Evolutionary conservation across 2,888 invertebrate genomes (phyloP), one percentile per base, ranked within the genome.

Genomic region (Ctena decussata): DNA sequence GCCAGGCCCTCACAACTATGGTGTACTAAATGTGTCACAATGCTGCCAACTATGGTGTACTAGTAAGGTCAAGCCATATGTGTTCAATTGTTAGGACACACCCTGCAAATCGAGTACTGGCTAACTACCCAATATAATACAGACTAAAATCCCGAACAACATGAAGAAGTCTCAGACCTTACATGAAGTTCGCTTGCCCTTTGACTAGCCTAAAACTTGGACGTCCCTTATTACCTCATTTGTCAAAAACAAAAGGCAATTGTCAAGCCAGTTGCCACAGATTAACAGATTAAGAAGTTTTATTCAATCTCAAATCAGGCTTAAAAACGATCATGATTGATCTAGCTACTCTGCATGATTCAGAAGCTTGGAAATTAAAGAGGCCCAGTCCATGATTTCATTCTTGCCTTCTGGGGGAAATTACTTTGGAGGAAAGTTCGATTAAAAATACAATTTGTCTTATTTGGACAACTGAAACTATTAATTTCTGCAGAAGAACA

Each of bases 321-420:
- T 27, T 80, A 73, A 76, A 84, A 84, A 80, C 74, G 65, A 84
- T 72, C 53, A 49, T 74, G 77, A 84, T 84, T 77, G 80, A 84
- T 80, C 41, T 41, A n/a, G 24, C 60, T 46, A 39, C 30, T 76
- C 46, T 73, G 65, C 44, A 44, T 76, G 75, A 84, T 44, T 80
- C 77, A 80, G 79, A 76, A 49, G 70, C 72, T 77, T 83, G 57
- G 18, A 84, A 76, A 84, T 65, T 65, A 80, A 84, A 49, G 60
- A 76, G 46, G 46, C 46, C 46, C 6, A 46, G 60, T 60, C 30
- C 49, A 72, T 72, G 72, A 80, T 75, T 79, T 77, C 60, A 76
- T 76, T 60, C 49, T 76, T 70, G 57, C 71, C 46, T 79, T 65
- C 30, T 57, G 71, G 60, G 21, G 11, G 39, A 60, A 76, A 37